Evolutionary conservation across 2,888 invertebrate species (phyloP).

Genomic region (Drosophila suboccidentalis): DNA sequence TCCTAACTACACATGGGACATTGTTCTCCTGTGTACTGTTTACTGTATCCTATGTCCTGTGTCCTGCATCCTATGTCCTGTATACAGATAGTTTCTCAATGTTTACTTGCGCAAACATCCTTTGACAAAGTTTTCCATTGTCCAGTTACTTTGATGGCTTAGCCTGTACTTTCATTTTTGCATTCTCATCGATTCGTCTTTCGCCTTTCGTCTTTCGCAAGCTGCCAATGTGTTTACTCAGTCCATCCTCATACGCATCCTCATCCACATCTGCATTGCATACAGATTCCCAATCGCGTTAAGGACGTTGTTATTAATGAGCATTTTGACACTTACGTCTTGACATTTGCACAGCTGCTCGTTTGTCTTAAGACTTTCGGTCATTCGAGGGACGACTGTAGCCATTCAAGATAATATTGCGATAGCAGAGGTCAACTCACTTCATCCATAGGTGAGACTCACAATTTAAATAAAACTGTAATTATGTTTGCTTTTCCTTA

Average conservation of each 20-base stretch:
- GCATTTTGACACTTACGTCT: conserved; percentile 84
- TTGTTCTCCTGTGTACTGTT: conserved; percentile 23
- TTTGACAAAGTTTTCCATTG: conserved; percentile 82
- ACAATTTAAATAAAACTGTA: conserved; percentile 70
- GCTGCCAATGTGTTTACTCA: conserved; percentile 73
- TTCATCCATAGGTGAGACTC: conserved; percentile 10
- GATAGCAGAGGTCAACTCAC: conserved; percentile 66
- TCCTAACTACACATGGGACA: conserved; percentile 49
- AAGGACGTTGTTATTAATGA: conserved; percentile 83
- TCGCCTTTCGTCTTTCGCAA: conserved; percentile 42
- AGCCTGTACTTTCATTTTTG: conserved; percentile 75
- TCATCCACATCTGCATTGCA: conserved; percentile 46
- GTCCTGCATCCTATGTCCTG: conserved; percentile 3
- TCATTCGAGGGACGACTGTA: conserved; percentile 36
- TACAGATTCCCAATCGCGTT: conserved; percentile 53
- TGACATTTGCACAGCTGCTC: conserved; percentile 83
- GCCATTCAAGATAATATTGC: conserved; percentile 33
- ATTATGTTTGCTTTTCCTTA: conserved; percentile 63
- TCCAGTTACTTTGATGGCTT: conserved; percentile 77
- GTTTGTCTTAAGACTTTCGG: conserved; percentile 66
- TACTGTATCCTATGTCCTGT: conserved; percentile 26
- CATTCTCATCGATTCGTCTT: conserved; percentile 84
- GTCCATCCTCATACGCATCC: conserved; percentile 28
- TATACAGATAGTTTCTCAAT: conserved; percentile 61
- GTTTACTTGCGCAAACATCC: conserved; percentile 80